Evolutionary conservation across 2,888 invertebrate genomes (phyloP), one percentile per base, ranked within the genome.

Genomic region (Colletes collaris): DNA sequence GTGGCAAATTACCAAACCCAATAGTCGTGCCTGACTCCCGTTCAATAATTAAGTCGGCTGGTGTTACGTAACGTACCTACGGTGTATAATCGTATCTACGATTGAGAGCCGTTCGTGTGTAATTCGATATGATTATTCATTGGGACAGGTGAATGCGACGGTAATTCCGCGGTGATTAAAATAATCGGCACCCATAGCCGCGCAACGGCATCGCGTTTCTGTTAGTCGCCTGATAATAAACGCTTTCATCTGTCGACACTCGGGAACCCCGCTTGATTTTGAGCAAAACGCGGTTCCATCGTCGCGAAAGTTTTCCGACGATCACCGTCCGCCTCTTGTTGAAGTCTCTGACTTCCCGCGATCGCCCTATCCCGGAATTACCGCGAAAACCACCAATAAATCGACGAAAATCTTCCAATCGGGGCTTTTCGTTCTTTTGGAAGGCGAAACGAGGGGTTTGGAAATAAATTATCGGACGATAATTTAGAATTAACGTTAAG

Each of bases 71-170:
- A 86, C 85, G 84, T 82, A 80, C 68, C 78, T 85, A 81, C 81
- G 76, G 73, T 77, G 80, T 83, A 86, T 88, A 88, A 89, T 88
- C 87, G 87, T 80, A 86, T 86, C 83, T 84, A 86, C 86, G 85
- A 85, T 83, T 86, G 87, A 86, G 86, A 86, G 85, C 83, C 87
- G 83, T 83, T 85, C 87, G 86, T 85, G 85, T 85, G 83, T 85
- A 87, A 89, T 88, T 87, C 86, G 84, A 88, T 88, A 86, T 88
- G 88, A 89, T 88, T 89, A 89, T 89, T 89, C 88, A 89, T 89
- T 86, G 87, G 81, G 81, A 81, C 83, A 78, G 86, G 83, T 84
- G 84, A 83, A 84, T 81, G 86, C 83, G 79, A 79, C 84, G 84
- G 76, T 85, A 85, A 87, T 88, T 88, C 86, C 86, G 77, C 82